phyloP scores from a whole-genome alignment of 2,113 vertebrate species.

The Ia io region DNA sequence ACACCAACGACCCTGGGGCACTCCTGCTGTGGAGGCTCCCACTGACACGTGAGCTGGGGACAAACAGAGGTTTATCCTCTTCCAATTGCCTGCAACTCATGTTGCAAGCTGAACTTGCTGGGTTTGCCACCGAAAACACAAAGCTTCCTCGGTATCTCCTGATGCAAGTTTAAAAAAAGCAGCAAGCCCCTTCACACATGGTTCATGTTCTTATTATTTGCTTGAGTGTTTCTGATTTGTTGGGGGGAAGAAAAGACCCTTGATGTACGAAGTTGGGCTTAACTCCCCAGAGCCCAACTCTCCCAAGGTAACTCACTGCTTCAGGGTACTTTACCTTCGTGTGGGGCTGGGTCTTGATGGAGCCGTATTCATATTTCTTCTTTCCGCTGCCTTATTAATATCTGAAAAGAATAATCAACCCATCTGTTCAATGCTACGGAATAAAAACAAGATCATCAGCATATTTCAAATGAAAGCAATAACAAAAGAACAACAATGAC shows the following conservation, averaged over 20 bases:
- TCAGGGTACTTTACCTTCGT: slow-evolving; percentile 98
- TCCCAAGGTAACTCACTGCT: slow-evolving; percentile 85
- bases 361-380: slow-evolving; percentile 97
- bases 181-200: slow-evolving; percentile 72
- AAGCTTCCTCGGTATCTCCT: slow-evolving; percentile 74
- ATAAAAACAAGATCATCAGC: slow-evolving; percentile 86
- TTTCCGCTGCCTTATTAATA: slow-evolving; percentile 99
- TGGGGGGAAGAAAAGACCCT: slow-evolving; percentile 82
- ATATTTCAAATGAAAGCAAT: slow-evolving; percentile 86
- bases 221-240: slow-evolving; percentile 75
- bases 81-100: slow-evolving; percentile 66
- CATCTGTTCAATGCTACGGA: slow-evolving; percentile 96
- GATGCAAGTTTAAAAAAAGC: slow-evolving; percentile 62
- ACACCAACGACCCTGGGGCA: slow-evolving; percentile 20
- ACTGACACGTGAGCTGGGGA: slow-evolving; percentile 59
- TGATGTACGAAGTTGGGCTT: slow-evolving; percentile 77
- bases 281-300: slow-evolving; percentile 81
- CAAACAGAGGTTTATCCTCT: slow-evolving; percentile 74
- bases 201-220: slow-evolving; percentile 63
- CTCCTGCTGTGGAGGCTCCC: slow-evolving; percentile 55
- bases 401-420: slow-evolving; percentile 99
- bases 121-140: slow-evolving; percentile 69
- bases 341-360: slow-evolving; percentile 96
- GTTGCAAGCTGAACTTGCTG: slow-evolving; percentile 72
- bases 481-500: slow-evolving; percentile 79